phyloP scores from a whole-genome alignment of 2,113 vertebrate genomes.

The Pithys albifrons region DNA sequence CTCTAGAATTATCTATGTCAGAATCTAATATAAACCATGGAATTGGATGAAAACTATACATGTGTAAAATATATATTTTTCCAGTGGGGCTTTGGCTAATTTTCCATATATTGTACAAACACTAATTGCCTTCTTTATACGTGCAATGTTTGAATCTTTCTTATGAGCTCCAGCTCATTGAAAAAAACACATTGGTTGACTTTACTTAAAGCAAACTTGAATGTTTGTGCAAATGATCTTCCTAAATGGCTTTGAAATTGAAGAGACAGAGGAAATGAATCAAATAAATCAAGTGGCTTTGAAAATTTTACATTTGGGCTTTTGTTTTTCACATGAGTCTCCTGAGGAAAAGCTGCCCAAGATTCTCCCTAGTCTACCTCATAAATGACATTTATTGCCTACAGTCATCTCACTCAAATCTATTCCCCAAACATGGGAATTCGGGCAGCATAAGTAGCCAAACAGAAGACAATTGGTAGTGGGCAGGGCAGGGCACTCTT shows the following conservation, averaged over 20 bases:
- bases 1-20: neutral
- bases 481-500: neutral
- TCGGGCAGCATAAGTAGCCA: neutral
- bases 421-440: neutral
- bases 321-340: neutral
- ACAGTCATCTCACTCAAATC: neutral
- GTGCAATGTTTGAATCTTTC: conserved; percentile 5
- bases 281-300: neutral
- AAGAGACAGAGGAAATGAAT: neutral
- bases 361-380: neutral
- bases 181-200: conserved; percentile 9
- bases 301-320: neutral
- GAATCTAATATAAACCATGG: neutral
- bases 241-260: neutral
- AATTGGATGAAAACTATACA: neutral
- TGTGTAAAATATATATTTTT: neutral
- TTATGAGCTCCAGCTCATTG: conserved; percentile 13
- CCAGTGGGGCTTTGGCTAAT: neutral
- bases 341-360: neutral
- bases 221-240: neutral
- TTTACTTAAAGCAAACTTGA: conserved; percentile 30
- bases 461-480: neutral
- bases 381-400: neutral
- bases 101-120: conserved; percentile 28
- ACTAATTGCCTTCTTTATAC: conserved; percentile 20